Base-by-base conservation (phyloP, 2,113 vertebrate species). In the Gambusia holbrooki region DNA sequence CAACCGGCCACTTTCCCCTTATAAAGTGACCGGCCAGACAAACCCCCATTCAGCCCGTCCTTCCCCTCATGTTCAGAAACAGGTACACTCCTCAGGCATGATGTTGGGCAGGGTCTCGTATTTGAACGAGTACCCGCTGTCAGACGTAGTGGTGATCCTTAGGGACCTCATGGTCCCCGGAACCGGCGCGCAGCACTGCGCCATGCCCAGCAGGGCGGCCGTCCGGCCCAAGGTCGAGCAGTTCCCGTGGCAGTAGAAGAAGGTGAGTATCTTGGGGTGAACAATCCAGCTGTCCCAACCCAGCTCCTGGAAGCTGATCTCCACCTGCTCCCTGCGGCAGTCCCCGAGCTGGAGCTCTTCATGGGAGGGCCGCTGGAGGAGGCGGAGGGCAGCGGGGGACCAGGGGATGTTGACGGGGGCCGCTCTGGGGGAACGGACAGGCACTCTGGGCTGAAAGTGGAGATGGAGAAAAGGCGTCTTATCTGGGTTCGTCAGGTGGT, bases 281-380 rank as follows among this genome's bases (percentile, higher is more conserved):
- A 98, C 94, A 0, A 99, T 98, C 98, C 98, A 99, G 63, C 91
- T 95, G 64, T 95, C 96, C 98, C 97, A 99, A 74, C 96, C 96
- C 81, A 99, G 92, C 75, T 98, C 97, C 86, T 96, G 92, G 0
- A 99, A 98, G 79, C 95, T 95, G 90, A 99, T 97, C 69, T 97
- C 94, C 12, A 97, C 87, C 48, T 95, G 88, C 0, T 91, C 92
- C 10, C 95, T 92, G 64, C 93, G 94, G 85, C 97, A 98, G 88
- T 97, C 92, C 6, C 88, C 85, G 0, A 94, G 89, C 63, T 88
- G 86, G 0, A 88, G 71, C 0, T 88, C 80, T 1, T 96, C 94
- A 79, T 89, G 85, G 0, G 96, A 94, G 0, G 95, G 95, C 4
- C 94, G 88, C 89, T 96, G 96, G 11, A 98, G 94, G 33, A 95